These are phyloP conservation scores for Bujurquina vittata DNA, from an alignment of 2,113 vertebrate species.

Conservation along the genomic window DNA sequence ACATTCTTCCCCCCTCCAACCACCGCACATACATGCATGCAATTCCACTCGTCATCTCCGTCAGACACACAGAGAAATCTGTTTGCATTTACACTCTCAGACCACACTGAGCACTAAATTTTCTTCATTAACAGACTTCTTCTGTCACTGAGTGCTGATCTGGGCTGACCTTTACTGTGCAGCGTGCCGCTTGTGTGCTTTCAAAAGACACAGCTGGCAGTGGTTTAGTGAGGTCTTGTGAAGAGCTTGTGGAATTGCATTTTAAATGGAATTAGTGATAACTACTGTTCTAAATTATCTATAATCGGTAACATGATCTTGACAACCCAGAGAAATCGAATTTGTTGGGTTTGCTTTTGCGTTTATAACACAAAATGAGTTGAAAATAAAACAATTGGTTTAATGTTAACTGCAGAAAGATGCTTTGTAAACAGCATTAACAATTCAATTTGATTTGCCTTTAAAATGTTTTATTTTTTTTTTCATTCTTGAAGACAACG, in stretches of 20 bases:
- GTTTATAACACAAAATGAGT: not conserved
- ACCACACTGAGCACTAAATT: conserved; percentile 16
- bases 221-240: not conserved
- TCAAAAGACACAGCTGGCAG: not conserved
- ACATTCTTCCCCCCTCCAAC: conserved; percentile 11
- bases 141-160: conserved; percentile 20
- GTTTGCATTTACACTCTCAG: conserved; percentile 17
- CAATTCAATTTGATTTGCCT: not conserved
- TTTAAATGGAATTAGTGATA: conserved; percentile 1
- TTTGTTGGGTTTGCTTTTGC: conserved; percentile 5
- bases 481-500: conserved; percentile 1
- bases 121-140: conserved; percentile 33
- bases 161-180: conserved; percentile 19
- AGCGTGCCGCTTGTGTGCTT: not conserved
- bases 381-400: not conserved
- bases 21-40: not conserved
- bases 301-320: not conserved
- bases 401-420: not conserved
- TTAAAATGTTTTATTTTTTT: not conserved
- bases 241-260: not conserved
- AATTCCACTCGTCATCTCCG: not conserved
- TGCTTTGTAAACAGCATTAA: not conserved
- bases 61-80: not conserved
- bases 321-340: not conserved
- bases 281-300: not conserved